A percentile compares a stretch with the other conserved stretches of the same genome.
Conservation (phyloP, 2,113 vertebrate genomes). For the Aspiorhynchus laticeps region DNA sequence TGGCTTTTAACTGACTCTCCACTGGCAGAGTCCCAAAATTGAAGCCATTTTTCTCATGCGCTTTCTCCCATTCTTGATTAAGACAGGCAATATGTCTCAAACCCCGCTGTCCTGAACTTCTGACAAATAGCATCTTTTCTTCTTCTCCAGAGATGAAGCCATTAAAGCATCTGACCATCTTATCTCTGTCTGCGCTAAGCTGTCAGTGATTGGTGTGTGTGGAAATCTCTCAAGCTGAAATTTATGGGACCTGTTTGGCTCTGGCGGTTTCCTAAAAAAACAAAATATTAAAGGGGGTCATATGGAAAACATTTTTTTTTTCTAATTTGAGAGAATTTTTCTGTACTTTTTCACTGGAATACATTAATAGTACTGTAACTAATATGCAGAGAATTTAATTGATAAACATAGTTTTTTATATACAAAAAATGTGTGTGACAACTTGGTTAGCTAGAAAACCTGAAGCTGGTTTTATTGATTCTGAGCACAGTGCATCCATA, state of each 20-base stretch:
- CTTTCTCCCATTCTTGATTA: slow-evolving; percentile 47
- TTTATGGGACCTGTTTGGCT: slow-evolving; percentile 34
- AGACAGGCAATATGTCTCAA: slow-evolving; percentile 57
- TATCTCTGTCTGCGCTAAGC: slow-evolving; percentile 19
- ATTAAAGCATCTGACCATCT: slow-evolving; percentile 55
- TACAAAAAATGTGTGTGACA: not conserved
- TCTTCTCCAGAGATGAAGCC: slow-evolving; percentile 46
- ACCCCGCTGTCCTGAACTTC: slow-evolving; percentile 47
- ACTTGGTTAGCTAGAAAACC: not conserved
- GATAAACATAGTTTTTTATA: not conserved
- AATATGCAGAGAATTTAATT: not conserved
- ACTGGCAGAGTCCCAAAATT: slow-evolving; percentile 64
- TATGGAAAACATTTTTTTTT: not conserved
- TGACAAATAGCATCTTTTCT: slow-evolving; percentile 56
- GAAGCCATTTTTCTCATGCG: slow-evolving; percentile 50
- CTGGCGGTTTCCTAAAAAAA: not conserved
- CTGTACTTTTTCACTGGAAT: slow-evolving; percentile 1
- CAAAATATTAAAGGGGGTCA: not conserved
- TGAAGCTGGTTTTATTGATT: not conserved
- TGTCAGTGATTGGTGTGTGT: not conserved
- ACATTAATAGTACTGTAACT: not conserved
- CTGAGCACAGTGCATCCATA: not conserved
- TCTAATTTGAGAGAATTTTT: slow-evolving; percentile 10
- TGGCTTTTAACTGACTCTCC: slow-evolving; percentile 70
- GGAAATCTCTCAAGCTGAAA: slow-evolving; percentile 12